Evolutionary conservation across 2,888 invertebrate genomes (phyloP).

Genomic region (Parnassius orleans): DNA sequence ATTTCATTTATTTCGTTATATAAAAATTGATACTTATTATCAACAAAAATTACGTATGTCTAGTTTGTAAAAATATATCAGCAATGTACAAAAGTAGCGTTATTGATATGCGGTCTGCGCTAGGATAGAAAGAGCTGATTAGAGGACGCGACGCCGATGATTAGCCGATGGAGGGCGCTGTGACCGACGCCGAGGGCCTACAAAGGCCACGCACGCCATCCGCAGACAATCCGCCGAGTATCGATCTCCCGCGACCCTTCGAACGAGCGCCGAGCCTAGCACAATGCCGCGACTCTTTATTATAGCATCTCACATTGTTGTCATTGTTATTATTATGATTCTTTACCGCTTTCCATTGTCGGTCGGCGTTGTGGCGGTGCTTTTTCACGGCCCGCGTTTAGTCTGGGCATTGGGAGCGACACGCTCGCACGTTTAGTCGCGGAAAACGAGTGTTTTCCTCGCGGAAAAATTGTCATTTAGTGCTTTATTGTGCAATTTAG

Average conservation of each 20-base stretch:
- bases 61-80: not conserved
- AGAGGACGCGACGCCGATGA: slow-evolving; percentile 41
- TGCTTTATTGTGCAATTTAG: slow-evolving; percentile 49
- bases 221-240: slow-evolving; percentile 76
- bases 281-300: slow-evolving; percentile 80
- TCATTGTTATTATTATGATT: slow-evolving; percentile 82
- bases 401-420: slow-evolving; percentile 79
- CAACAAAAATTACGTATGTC: too few relatives aligned
- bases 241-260: slow-evolving; percentile 79
- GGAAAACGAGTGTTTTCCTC: slow-evolving; percentile 75
- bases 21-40: too few relatives aligned
- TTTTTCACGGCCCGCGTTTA: slow-evolving; percentile 80
- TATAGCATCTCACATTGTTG: slow-evolving; percentile 82
- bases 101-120: not conserved
- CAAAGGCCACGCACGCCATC: slow-evolving; percentile 72
- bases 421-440: slow-evolving; percentile 77
- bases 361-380: slow-evolving; percentile 80
- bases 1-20: too few relatives aligned
- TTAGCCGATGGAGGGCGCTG: slow-evolving; percentile 38
- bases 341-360: slow-evolving; percentile 82
- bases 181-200: slow-evolving; percentile 42
- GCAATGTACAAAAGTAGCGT: not conserved
- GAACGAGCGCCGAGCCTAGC: slow-evolving; percentile 75
- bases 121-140: slow-evolving; percentile 23
- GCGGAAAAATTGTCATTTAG: slow-evolving; percentile 64